Evolutionary conservation across 2,113 vertebrate genomes (phyloP), one percentile per base, ranked within the genome.

Genomic region (Microtus pennsylvanicus): DNA sequence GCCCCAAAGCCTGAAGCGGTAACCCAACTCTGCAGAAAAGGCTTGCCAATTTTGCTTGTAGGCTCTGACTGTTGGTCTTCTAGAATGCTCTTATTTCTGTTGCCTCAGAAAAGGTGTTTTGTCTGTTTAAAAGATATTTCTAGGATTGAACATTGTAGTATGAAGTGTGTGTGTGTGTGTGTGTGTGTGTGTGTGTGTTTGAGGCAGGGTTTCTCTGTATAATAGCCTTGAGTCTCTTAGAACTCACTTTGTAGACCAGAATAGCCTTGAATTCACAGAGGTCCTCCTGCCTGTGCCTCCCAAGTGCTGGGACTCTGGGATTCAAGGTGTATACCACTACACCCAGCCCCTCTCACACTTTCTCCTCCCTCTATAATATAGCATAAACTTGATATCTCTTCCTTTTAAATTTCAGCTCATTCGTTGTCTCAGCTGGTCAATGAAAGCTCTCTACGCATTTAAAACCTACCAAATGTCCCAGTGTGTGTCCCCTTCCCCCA

Each of bases 401-500:
- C 17, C 30, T 83, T 58, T 86, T 13, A 42, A 47, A 5, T 7
- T 85, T 90, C 52, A 69, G 7, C 65, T 78, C 12, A 7, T 9
- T 86, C 55, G 12, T 78, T 76, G 67, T 67, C 78, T 89, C 19
- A 89, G n/a, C 24, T n/a, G n/a, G 7, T 77, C 26, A 63, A 0
- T 77, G 30, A 92, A 95, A 96, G 55, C 26, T 87, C 76, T 95
- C 81, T 14, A 22, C 33, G 61, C 69, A 89, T 78, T 93, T 91
- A 75, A 76, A 95, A 33, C 22, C 19, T 17, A 61, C 78, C 30
- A 63, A 16, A 65, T 12, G 13, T 6, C 21, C 13, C 13, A 30
- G 7, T 55, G 94, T 91, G 88, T 90, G 21, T n/a, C 70, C 69
- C 33, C 4, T n/a, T 58, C 5, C 1, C 4, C 45, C 10, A 35